phyloP scores from a whole-genome alignment of 2,888 invertebrate genomes.

The Malacosoma neustria region DNA sequence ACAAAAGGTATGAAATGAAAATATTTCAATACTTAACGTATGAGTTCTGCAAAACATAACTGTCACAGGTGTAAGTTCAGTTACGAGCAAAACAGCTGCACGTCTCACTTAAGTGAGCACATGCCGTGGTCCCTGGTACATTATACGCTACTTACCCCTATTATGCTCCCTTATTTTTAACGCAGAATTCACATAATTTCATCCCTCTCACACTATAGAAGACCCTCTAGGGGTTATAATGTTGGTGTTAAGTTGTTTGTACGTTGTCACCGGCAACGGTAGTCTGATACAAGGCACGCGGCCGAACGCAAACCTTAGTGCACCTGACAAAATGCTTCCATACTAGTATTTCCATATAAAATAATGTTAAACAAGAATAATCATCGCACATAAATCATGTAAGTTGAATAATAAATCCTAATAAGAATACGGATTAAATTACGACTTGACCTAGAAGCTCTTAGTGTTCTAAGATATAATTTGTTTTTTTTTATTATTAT shows the following conservation, averaged over 20 bases:
- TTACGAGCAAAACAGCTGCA: slow-evolving; percentile 36
- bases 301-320: slow-evolving; percentile 23
- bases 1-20: too few relatives aligned
- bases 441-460: too few relatives aligned
- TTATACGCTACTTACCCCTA: slow-evolving; percentile 48
- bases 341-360: too few relatives aligned
- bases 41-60: too few relatives aligned
- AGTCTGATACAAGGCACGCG: slow-evolving; percentile 52
- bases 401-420: too few relatives aligned
- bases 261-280: slow-evolving; percentile 65
- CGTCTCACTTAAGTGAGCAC: slow-evolving; percentile 64
- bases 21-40: too few relatives aligned
- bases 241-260: slow-evolving; percentile 60
- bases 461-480: too few relatives aligned
- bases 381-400: too few relatives aligned
- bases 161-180: slow-evolving; percentile 36
- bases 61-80: slow-evolving; percentile 56
- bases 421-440: too few relatives aligned
- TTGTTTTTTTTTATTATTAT: too few relatives aligned
- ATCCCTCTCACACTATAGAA: slow-evolving; percentile 40
- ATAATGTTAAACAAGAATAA: too few relatives aligned
- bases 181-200: slow-evolving; percentile 18
- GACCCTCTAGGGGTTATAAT: slow-evolving; percentile 43
- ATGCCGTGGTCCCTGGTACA: slow-evolving; percentile 39
- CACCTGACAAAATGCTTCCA: background rate